Conservation (phyloP, 2,797 vertebrate genomes). For the Menidia menidia region DNA sequence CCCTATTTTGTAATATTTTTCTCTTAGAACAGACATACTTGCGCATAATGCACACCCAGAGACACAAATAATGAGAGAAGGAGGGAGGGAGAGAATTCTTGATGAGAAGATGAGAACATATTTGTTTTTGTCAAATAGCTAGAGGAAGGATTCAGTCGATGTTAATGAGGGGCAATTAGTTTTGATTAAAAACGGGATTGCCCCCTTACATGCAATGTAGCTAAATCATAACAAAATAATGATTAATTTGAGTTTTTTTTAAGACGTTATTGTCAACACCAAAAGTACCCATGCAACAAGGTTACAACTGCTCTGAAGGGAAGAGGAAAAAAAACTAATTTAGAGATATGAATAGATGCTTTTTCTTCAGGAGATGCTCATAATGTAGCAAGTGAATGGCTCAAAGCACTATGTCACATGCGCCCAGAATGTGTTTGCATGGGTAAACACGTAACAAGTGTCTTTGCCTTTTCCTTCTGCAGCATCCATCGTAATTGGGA, state of each 20-base stretch:
- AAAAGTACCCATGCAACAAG: constrained; percentile 48
- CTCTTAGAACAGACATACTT: neutral
- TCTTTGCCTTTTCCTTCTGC: constrained; percentile 54
- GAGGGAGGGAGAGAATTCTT: constrained; percentile 25
- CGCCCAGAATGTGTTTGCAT: constrained; percentile 34
- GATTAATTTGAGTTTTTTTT: constrained; percentile 71
- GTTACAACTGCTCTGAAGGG: constrained; percentile 55
- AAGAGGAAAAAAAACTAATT: constrained; percentile 55
- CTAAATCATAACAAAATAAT: constrained; percentile 73
- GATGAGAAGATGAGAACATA: constrained; percentile 67
- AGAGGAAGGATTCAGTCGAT: constrained; percentile 69
- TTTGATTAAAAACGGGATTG: constrained; percentile 78
- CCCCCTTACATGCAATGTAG: constrained; percentile 62
- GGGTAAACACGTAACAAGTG: neutral
- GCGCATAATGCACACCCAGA: constrained; percentile 14
- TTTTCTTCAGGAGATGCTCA: constrained; percentile 28
- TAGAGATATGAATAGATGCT: constrained; percentile 26
- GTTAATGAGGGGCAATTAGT: constrained; percentile 80
- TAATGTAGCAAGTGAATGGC: constrained; percentile 41
- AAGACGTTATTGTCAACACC: constrained; percentile 68
- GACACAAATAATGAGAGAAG: constrained; percentile 16
- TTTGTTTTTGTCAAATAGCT: constrained; percentile 78
- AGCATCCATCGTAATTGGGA: constrained; percentile 98
- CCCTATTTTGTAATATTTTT: neutral
- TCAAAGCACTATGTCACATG: constrained; percentile 12